These are phyloP conservation scores for Plagodis dolabraria DNA, from an alignment of 2,888 invertebrate genomes.

Conservation along the genomic window DNA sequence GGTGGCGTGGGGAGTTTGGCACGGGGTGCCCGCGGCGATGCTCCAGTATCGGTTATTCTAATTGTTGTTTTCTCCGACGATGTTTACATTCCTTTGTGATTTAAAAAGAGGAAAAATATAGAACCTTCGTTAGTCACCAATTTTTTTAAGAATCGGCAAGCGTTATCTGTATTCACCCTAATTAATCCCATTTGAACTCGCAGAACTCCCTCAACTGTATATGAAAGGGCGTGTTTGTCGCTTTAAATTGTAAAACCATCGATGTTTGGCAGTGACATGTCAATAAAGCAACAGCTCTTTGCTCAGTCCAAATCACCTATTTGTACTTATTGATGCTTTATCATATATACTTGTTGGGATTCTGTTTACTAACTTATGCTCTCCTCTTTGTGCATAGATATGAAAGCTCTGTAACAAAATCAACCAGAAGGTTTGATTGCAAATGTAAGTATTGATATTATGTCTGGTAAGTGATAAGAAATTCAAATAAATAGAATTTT, in stretches of 20 bases:
- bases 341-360: constrained; percentile 20
- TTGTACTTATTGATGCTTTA: constrained; percentile 57
- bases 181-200: constrained; percentile 69
- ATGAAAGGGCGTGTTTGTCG: constrained; percentile 58
- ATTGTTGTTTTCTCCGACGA: constrained; percentile 77
- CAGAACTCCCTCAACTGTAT: constrained; percentile 45
- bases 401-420: constrained; percentile 24
- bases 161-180: constrained; percentile 46
- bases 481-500: too few relatives aligned
- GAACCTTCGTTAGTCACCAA: constrained; percentile 45
- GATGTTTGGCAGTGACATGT: constrained; percentile 64
- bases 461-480: too few relatives aligned
- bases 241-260: constrained; percentile 78
- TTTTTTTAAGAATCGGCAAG: constrained; percentile 46
- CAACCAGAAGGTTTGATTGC: constrained; percentile 20
- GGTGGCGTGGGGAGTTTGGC: constrained; percentile 70
- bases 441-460: background rate
- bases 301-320: constrained; percentile 54
- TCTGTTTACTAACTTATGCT: constrained; percentile 26
- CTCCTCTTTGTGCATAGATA: constrained; percentile 19
- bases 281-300: constrained; percentile 52
- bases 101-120: constrained; percentile 50
- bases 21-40: constrained; percentile 68
- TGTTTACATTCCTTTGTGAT: constrained; percentile 77
- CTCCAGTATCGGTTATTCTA: constrained; percentile 81